Base-by-base conservation (phyloP, 2,888 invertebrate genomes). In the Zeuzera pyrina region DNA sequence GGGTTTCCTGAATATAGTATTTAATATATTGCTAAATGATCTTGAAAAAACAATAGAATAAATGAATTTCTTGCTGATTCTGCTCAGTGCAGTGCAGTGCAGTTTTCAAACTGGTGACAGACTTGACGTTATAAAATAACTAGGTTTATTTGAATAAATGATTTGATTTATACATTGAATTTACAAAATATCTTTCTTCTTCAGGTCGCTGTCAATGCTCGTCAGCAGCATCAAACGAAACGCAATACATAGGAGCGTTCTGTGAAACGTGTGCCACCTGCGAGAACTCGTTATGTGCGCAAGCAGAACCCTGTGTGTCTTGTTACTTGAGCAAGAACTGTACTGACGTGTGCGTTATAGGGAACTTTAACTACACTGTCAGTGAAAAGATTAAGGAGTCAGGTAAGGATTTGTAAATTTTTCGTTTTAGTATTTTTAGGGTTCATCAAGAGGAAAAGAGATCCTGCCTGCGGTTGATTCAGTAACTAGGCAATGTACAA, bases 221-320 rank as follows among this genome's bases (percentile, higher is more conserved):
- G 2, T 40, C 44, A 1, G 51, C 54, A 0, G 57, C n/a, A n/a
- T n/a, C n/a, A n/a, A n/a, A n/a, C n/a, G 66, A 56, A 3, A 48
- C 53, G 1, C 56, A 54, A 15, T 86, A 79, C 43, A 54, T 69
- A 0, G 87, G 87, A 12, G 57, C 49, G 28, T 86, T 70, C 52
- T 87, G 87, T 35, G 86, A 87, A 54, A 72, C 72, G 3, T 85
- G 85, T 40, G 65, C 78, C 1, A 69, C 67, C 0, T 86, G 85
- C 36, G 68, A 60, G 35, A 84, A 84, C 43, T 77, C 83, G 1
- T 58, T 85, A 32, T 87, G 87, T 45, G 66, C 63, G 2, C 65
- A 62, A 36, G 85, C 85, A n/a, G 78, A 84, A 46, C 70, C 74
- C 1, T 83, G 81, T 40, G 83, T 84, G 2, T 22, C 51, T 11